phyloP scores from a whole-genome alignment of 2,888 invertebrate species.

The Macaria notata region DNA sequence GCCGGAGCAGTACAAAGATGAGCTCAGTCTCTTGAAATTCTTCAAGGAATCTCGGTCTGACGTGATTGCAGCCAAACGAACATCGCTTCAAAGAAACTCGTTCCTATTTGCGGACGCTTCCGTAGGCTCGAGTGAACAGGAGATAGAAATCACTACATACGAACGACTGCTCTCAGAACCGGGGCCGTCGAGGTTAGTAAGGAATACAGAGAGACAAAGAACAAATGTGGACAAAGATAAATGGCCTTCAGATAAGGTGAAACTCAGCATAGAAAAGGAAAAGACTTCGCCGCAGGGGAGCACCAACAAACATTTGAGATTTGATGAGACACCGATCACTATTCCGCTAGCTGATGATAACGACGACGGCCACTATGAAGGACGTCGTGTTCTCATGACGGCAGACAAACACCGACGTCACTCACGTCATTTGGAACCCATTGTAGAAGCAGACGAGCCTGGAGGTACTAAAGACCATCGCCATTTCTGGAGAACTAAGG shows the following conservation, averaged over 20 bases:
- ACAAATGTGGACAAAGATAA: neutral
- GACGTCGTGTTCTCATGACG: too few relatives aligned
- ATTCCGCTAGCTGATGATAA: slow-evolving; percentile 40
- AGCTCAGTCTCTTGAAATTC: slow-evolving; percentile 55
- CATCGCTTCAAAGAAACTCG: neutral
- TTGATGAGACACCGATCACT: slow-evolving; percentile 50
- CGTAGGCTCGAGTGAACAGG: slow-evolving; percentile 42
- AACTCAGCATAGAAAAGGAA: neutral
- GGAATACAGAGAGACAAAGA: neutral
- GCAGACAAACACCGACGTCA: slow-evolving; percentile 4
- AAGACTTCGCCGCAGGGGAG: slow-evolving; percentile 8
- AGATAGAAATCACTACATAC: slow-evolving; percentile 45
- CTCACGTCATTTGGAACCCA: slow-evolving; percentile 27
- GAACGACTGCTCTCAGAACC: slow-evolving; percentile 28
- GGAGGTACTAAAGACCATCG: slow-evolving; percentile 44
- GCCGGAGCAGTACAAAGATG: slow-evolving; percentile 36
- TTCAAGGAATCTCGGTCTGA: slow-evolving; percentile 42
- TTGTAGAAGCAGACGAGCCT: slow-evolving; percentile 38
- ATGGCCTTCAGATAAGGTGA: too few relatives aligned
- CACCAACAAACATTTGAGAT: slow-evolving; percentile 51
- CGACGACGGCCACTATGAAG: slow-evolving; percentile 6
- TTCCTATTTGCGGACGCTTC: slow-evolving; percentile 1
- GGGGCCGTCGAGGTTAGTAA: slow-evolving; percentile 11
- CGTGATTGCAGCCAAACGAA: slow-evolving; percentile 25
- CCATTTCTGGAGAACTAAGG: slow-evolving; percentile 53